Base-by-base conservation (phyloP, 1,140 invertebrate species). In the Pseudomyrmex gracilis region DNA sequence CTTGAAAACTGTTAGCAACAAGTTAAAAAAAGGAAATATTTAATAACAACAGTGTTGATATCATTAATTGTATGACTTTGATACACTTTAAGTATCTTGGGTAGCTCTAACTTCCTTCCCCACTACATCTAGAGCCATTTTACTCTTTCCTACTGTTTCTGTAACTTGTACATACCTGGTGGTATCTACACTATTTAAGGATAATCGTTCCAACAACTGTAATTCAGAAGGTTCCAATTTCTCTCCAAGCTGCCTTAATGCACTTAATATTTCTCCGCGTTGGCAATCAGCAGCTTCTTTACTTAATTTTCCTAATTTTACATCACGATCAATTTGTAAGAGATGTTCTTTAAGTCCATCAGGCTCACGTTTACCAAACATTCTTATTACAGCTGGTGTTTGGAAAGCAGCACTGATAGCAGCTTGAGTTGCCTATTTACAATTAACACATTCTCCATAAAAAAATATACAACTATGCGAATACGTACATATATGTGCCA, bases 331-430 rank as follows among this genome's bases (percentile, higher is more conserved):
- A 66, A 96, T 94, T 86, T 96, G 94, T 13, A 93, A 87, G 20
- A 97, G 91, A 88, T 95, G 94, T 85, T 97, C 94, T 83, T 96
- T 90, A 47, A 97, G 93, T 90, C 96, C 95, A 24, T 95, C 95
- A n/a, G 97, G 96, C 89, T 97, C 96, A 87, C 96, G 95, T 90
- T 96, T 96, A 12, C 96, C 97, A 95, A 97, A 97, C 93, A 97
- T 95, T 89, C 95, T 92, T 22, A 97, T 97, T 0, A 97, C 96
- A 92, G 97, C 97, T 43, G 97, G 97, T 5, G 97, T 97, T 93
- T 97, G 95, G 90, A 97, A 97, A 8, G 97, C 97, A 91, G 96
- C 94, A 84, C 96, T 97, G 34, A 97, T 97, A 68, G 97, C 97
- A 89, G 96, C 96, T 94, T 96, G 96, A 66, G 97, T 97, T 9